Base-by-base conservation (phyloP, 2,797 vertebrate genomes). In the Dipus sagitta region DNA sequence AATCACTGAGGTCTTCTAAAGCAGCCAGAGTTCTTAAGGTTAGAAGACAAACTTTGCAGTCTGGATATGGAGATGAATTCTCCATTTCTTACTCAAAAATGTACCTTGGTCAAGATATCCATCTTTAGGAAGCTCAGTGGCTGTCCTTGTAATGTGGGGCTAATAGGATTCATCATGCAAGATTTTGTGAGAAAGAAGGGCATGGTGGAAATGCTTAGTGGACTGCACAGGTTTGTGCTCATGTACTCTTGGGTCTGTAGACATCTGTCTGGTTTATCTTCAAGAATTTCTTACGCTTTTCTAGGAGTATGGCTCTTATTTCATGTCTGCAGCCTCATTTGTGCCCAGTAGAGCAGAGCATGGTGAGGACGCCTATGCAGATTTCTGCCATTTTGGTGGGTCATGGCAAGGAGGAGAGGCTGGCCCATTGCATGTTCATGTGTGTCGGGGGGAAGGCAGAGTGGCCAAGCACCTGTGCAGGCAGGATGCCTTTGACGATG, bases 1-100 rank as follows among this genome's bases (percentile, higher is more conserved):
- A 1, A 7, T 88, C 65, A 77, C 58, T 80, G 13, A 60, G 62
- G n/a, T 62, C 88, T 88, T 24, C 23, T 78, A 38, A 67, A 34
- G 74, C 28, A 84, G 74, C 24, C 28, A 26, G 74, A 90, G 64
- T 68, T 84, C 65, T 80, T 64, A 83, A 58, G 68, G 86, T 38
- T 78, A 76, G 79, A 90, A 91, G 70, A 38, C n/a, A 68, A 30
- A 8, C 13, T 88, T 94, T 86, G 28, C 30, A 78, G n/a, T 78
- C 11, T 86, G 88, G 30, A 88, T 67, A 12, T 92, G 58, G 26
- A 20, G 79, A 67, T 75, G 52, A 94, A 95, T 83, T 4, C 12
- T 89, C 17, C 68, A 42, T 90, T 95, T 94, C 58, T 38, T 81
- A 82, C 28, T 79, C 94, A 2, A 75, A 81, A 81, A 70, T 15